Conservation (phyloP, 2,888 invertebrate genomes). For the Eupithecia pulchellata region DNA sequence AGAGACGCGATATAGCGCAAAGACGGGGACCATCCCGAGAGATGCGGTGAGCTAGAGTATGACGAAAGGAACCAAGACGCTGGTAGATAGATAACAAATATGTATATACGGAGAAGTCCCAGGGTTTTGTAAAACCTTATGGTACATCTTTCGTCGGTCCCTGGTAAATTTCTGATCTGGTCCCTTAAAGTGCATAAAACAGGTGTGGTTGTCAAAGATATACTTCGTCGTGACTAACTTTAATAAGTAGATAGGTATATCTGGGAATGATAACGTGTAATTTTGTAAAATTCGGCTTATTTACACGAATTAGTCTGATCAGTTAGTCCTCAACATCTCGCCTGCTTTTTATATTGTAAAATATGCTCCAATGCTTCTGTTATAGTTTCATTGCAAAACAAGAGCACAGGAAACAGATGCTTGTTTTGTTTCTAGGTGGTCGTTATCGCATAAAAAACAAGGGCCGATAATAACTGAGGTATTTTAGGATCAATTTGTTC, state of each 20-base stretch:
- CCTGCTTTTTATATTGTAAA: background rate
- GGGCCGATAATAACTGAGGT: background rate
- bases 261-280: background rate
- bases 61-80: background rate
- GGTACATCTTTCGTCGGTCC: too few species aligned
- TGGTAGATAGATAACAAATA: background rate
- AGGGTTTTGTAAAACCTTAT: background rate
- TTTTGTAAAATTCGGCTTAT: background rate
- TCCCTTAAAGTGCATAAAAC: background rate
- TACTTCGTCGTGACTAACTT: background rate
- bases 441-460: conserved; percentile 7
- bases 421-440: conserved; percentile 11
- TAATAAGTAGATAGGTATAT: background rate
- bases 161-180: background rate
- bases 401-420: conserved; percentile 8
- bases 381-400: background rate
- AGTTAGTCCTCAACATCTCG: background rate
- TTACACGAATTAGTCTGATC: background rate
- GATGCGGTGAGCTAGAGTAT: background rate
- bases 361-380: background rate
- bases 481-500: conserved; percentile 3
- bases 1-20: background rate
- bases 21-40: conserved; percentile 1
- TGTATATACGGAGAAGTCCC: too few species aligned
- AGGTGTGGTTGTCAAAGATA: background rate